Evolutionary conservation across 2,113 vertebrate species (phyloP), one percentile per base, ranked within the genome.

Genomic region (Electrona antarctica): DNA sequence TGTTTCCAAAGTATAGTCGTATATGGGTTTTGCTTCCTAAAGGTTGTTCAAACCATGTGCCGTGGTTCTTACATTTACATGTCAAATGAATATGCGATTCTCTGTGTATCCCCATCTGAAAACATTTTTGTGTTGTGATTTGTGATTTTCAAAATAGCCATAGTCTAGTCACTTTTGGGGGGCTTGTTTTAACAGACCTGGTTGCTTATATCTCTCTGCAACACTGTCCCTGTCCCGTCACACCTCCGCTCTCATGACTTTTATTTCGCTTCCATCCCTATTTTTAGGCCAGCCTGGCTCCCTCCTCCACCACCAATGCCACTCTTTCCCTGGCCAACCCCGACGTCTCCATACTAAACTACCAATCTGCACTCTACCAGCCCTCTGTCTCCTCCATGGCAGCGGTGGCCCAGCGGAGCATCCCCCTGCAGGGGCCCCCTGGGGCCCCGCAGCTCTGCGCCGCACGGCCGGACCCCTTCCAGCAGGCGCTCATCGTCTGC

Each of bases 401-500:
- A 65, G 97, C 97, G n/a, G 95, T 99, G 90, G 96, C 97, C 91
- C 97, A 97, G 89, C 93, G 97, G 93, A 97, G 94, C 88, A 95
- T 99, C 95, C 95, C 97, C 77, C 92, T 99, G 85, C 97, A 97
- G 93, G 33, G 33, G 33, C 33, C 33, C 33, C 95, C 96, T 0
- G 95, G 95, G 75, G 93, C 95, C 2, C 94, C 98, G 65, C 97
- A 97, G 93, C 96, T 99, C 82, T 99, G 98, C 70, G 82, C 93
- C 45, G 95, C 97, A 84, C 95, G 97, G 61, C 95, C 98, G 0
- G 98, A 99, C 93, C 97, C 98, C 92, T 97, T 98, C 93, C 98
- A 99, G 94, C 98, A 99, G 93, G 97, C 97, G 1, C 96, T 99
- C 90, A 99, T 99, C 46, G 98, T 99, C 86, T 99, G 98, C 91